phyloP scores from a whole-genome alignment of 2,888 invertebrate genomes.

The Hypena proboscidalis region DNA sequence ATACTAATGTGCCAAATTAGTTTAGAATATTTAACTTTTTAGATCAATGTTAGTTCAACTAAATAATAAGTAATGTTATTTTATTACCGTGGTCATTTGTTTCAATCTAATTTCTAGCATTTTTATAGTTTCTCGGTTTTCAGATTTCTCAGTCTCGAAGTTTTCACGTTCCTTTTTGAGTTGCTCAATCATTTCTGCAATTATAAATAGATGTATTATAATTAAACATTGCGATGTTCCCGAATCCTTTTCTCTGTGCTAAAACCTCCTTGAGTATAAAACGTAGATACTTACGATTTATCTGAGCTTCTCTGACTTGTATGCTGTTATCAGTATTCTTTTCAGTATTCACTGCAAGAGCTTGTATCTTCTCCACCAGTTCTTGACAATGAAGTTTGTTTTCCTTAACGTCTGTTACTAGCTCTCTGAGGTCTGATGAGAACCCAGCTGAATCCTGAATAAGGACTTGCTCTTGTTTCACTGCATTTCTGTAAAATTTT shows the following conservation, averaged over 20 bases:
- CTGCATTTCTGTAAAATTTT: constrained; percentile 70
- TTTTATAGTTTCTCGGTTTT: constrained; percentile 81
- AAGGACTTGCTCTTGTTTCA: constrained; percentile 78
- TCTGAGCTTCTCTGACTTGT: constrained; percentile 82
- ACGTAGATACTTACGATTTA: constrained; percentile 75
- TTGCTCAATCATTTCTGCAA: constrained; percentile 82
- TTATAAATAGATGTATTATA: background rate
- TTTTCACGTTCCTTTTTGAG: constrained; percentile 83
- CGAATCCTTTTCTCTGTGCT: background rate
- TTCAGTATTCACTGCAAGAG: constrained; percentile 71
- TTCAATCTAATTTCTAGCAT: constrained; percentile 84
- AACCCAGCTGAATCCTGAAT: constrained; percentile 80
- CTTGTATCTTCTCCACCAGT: constrained; percentile 77
- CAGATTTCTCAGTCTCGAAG: constrained; percentile 83
- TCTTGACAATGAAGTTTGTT: constrained; percentile 75
- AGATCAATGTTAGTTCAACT: background rate
- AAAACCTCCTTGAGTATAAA: no score
- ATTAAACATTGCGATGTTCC: background rate
- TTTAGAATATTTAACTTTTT: background rate
- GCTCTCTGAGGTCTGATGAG: constrained; percentile 77
- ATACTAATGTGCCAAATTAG: no score
- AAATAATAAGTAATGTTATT: background rate
- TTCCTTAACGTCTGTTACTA: constrained; percentile 75
- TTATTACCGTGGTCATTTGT: constrained; percentile 82
- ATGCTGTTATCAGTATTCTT: constrained; percentile 77